A percentile compares a stretch with the other conserved stretches of the same genome.
phyloP scores from a whole-genome alignment of 1,140 invertebrate genomes.

The Zaprionus ornatus region DNA sequence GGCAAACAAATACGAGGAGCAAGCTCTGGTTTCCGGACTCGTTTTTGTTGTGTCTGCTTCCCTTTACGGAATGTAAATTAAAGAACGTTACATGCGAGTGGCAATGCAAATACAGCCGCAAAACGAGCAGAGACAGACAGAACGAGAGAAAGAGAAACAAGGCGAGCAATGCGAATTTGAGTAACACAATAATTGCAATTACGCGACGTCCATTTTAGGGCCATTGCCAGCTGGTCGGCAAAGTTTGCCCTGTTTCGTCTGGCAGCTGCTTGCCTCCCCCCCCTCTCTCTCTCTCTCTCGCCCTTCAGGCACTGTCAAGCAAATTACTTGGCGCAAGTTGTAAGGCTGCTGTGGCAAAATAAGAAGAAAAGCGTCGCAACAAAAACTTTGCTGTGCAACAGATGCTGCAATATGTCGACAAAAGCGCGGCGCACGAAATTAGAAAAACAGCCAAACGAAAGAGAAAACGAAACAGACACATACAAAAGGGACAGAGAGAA shows the following conservation, averaged over 20 bases:
- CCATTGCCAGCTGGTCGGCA: constrained; percentile 38
- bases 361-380: constrained; percentile 12
- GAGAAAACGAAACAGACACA: constrained; percentile 28
- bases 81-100: constrained; percentile 14
- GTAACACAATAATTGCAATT: constrained; percentile 75
- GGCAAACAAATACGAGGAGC: not conserved
- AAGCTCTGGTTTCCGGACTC: not conserved
- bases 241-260: constrained; percentile 18
- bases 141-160: not conserved
- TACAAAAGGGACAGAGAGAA: not conserved
- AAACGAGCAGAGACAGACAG: not conserved
- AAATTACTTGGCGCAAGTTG: constrained; percentile 47
- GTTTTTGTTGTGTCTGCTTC: not conserved
- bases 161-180: constrained; percentile 60
- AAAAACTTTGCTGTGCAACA: constrained; percentile 64
- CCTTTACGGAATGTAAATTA: constrained; percentile 43
- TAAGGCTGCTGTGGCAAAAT: constrained; percentile 26
- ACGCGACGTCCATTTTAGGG: constrained; percentile 50
- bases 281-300: not conserved
- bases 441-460: constrained; percentile 54
- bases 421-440: constrained; percentile 55
- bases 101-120: not conserved
- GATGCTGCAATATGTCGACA: constrained; percentile 71
- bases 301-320: not conserved
- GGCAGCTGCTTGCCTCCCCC: not conserved